These are phyloP conservation scores for Sclerurus mexicanus DNA, from an alignment of 2,113 vertebrate genomes.

Conservation along the genomic window DNA sequence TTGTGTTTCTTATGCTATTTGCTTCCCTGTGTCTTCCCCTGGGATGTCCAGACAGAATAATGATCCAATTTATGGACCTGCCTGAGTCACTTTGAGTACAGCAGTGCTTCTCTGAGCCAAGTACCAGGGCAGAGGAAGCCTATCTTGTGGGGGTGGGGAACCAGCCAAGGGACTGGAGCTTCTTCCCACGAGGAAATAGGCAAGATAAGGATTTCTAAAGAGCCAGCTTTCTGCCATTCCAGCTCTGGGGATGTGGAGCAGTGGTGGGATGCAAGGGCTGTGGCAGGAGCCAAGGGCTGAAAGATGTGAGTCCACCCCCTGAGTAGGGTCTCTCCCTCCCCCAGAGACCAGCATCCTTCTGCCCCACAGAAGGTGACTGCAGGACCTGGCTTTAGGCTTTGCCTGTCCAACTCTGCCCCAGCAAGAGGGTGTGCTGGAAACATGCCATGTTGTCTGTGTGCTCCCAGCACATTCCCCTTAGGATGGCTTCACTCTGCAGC, in stretches of 20 bases:
- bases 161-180: not conserved
- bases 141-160: not conserved
- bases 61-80: not conserved
- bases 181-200: not conserved
- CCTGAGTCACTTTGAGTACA: not conserved
- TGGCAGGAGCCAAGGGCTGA: not conserved
- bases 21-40: not conserved
- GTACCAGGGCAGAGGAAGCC: not conserved
- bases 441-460: rapidly evolving
- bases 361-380: not conserved
- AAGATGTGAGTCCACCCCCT: not conserved
- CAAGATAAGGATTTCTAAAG: not conserved
- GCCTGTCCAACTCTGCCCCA: not conserved
- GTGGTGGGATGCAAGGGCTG: not conserved
- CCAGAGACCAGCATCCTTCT: not conserved
- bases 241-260: not conserved
- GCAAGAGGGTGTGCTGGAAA: not conserved
- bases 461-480: not conserved
- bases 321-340: not conserved
- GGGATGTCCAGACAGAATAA: not conserved
- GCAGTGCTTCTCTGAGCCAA: not conserved
- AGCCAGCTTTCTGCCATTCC: not conserved
- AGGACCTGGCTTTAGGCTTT: not conserved
- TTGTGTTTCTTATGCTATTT: not conserved
- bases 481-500: not conserved